Base-by-base conservation (phyloP, 2,888 invertebrate genomes). In the Ptilodon capucinus region DNA sequence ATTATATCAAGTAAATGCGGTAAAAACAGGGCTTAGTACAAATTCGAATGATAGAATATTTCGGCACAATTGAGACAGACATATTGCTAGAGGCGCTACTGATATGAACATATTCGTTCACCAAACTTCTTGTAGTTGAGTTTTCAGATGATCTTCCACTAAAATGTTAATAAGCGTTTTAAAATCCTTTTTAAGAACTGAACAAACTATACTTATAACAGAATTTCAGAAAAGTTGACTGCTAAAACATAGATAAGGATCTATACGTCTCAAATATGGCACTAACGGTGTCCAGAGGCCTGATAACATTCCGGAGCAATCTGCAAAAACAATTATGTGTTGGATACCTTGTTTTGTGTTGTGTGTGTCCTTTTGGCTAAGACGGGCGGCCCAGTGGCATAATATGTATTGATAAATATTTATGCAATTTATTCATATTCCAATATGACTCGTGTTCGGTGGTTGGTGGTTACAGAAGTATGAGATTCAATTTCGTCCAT, bases 341-440 rank as follows among this genome's bases (percentile, higher is more conserved):
- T 64, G 63, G 75, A 81, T 84, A 81, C 82, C 81, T 81, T 86
- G 84, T 86, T 81, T 80, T 75, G 71, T 71, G 67, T 80, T 71
- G 69, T 75, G 70, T 71, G 65, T 57, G 69, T 79, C 74, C 70
- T 76, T 79, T 81, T 78, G 78, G 60, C 75, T 75, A 73, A 76
- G 71, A 76, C 74, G 78, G 63, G 50, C 68, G 74, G 48, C 68
- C 70, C 74, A 64, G 73, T 72, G 74, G 79, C 76, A 84, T 83
- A 81, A 85, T 83, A 81, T 76, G 75, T 74, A 76, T 73, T 71
- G 80, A 83, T 86, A 84, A 85, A 90, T 89, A 86, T 89, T 89
- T 85, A 87, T 88, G 78, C 78, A 84, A 85, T 86, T 86, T 85
- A 88, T 87, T 86, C 85, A 86, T 87, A 84, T 84, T 81, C 62